Percentiles rank a stretch among this genome's conserved stretches.
Evolutionary conservation across 1,140 invertebrate species (phyloP).

Genomic region (Popillia japonica): DNA sequence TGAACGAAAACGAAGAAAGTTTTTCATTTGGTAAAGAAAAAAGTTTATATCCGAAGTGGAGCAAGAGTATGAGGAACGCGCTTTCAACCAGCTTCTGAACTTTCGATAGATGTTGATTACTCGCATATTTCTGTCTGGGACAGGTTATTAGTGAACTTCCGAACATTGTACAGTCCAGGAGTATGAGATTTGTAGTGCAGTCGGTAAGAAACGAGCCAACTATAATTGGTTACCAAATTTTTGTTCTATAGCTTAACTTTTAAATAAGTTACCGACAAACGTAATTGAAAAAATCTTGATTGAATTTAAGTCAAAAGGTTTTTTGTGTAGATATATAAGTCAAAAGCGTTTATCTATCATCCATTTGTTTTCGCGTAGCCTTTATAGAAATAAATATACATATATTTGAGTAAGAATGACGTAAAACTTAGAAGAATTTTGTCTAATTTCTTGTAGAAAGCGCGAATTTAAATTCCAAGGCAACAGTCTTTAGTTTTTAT

Average conservation of each 20-base stretch:
- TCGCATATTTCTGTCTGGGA: not conserved
- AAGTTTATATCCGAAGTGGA: not conserved
- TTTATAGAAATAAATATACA: too few relatives aligned
- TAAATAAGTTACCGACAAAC: not conserved
- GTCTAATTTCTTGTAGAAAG: not conserved
- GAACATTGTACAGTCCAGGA: not conserved
- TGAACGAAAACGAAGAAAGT: not conserved
- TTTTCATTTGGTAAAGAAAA: not conserved
- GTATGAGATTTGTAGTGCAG: not conserved
- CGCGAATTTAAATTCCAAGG: not conserved
- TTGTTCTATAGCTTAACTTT: not conserved
- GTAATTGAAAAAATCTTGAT: not conserved
- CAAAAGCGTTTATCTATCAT: too few relatives aligned
- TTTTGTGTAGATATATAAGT: too few relatives aligned
- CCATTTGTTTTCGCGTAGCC: not conserved
- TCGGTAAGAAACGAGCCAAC: not conserved
- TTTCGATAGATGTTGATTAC: slow-evolving; percentile 2
- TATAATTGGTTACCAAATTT: not conserved
- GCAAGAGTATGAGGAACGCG: not conserved
- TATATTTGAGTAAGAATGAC: too few relatives aligned
- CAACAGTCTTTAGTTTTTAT: not conserved
- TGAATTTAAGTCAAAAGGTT: not conserved
- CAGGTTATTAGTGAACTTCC: not conserved
- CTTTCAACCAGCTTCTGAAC: not conserved
- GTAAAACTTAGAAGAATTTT: not conserved